Base-by-base conservation (phyloP, 1,140 invertebrate species). In the Pararge aegeria region DNA sequence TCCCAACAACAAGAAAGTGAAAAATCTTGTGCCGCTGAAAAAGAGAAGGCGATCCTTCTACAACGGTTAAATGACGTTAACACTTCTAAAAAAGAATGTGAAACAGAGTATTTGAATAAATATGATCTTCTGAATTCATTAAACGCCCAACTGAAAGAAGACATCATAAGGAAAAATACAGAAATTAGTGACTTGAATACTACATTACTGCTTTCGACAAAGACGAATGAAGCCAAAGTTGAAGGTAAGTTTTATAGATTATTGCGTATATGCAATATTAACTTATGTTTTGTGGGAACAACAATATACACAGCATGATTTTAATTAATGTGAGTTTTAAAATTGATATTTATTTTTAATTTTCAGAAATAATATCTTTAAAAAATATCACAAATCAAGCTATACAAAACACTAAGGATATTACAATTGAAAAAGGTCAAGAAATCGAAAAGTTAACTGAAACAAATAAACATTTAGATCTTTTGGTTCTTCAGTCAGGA, bases 51-150 rank as follows among this genome's bases (percentile, higher is more conserved):
- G 12, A 37, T 50, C 7, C 42, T 79, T 20, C 27, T 55, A 13
- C 18, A 61, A 13, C 68, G 70, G 18, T 52, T 77, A 16, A 34
- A 55, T 18, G 59, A 68, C 48, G 61, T 67, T 19, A 64, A 58
- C 2, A 40, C 46, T n/a, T 55, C 54, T 29, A 70, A 66, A 64
- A 72, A 53, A 42, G 61, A 64, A 16, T 30, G 73, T 38, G 68
- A 77, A 61, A 64, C 68, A 10, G 73, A 73, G 40, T 77, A 77
- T 61, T 38, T 70, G 20, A 70, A 62, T 59, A 63, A 75, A 59
- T 73, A 70, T 60, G 37, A 13, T 1, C 13, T 44, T 4, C 27
- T 75, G 9, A 64, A 66, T 21, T 44, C 59, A 16, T 52, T 66
- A 9, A 69, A 48, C 21, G 12, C 42, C 2, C 59, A 66, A 20